Conservation (phyloP, 2,113 vertebrate species). For the Sinocyclocheilus grahami region DNA sequence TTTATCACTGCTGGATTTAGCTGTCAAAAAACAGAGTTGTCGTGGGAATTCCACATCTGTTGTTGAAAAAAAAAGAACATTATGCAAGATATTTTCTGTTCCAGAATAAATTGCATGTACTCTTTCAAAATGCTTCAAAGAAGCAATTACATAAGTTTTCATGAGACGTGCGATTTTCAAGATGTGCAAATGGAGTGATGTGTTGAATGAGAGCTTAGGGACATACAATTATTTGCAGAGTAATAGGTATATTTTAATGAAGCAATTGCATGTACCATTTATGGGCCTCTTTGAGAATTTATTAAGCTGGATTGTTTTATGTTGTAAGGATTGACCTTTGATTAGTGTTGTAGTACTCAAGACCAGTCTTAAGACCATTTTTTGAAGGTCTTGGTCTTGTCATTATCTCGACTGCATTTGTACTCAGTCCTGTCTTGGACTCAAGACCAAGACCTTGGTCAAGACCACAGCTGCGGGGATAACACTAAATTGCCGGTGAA, state of each 20-base stretch:
- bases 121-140: slow-evolving; percentile 22
- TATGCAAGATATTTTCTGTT: neutral
- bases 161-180: neutral
- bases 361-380: too few relatives aligned
- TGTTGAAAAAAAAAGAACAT: neutral
- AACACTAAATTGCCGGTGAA: too few relatives aligned
- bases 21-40: neutral
- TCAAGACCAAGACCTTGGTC: too few relatives aligned
- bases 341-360: neutral
- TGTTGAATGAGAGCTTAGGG: neutral
- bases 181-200: neutral
- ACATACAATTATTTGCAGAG: neutral
- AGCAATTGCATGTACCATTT: slow-evolving; percentile 31
- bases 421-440: too few relatives aligned
- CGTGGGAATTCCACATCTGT: neutral
- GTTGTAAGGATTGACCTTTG: neutral
- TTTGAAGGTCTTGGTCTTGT: too few relatives aligned
- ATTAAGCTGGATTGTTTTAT: neutral
- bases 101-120: neutral
- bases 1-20: neutral
- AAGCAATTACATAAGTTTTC: slow-evolving; percentile 15
- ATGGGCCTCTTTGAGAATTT: neutral
- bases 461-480: too few relatives aligned
- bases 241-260: slow-evolving; percentile 13
- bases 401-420: too few relatives aligned